Conservation (phyloP, 2,797 vertebrate species). For the Spheniscus humboldti region DNA sequence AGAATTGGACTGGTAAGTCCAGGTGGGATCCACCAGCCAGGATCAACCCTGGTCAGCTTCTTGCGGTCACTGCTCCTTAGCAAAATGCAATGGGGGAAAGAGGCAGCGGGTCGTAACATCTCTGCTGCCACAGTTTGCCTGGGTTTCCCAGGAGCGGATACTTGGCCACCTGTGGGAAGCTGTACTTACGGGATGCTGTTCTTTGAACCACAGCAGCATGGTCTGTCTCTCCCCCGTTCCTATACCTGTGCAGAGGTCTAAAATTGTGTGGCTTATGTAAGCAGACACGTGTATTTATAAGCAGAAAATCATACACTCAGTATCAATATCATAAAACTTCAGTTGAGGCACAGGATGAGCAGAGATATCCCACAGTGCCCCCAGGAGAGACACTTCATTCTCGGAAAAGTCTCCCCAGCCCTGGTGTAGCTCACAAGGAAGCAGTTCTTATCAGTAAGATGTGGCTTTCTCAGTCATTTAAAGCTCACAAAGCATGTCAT, state of each 20-base stretch:
- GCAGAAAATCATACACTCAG: background rate
- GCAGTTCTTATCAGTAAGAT: background rate
- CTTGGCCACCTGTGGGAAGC: background rate
- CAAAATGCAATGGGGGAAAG: background rate
- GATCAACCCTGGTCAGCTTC: background rate
- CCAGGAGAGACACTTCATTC: background rate
- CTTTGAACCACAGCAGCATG: background rate
- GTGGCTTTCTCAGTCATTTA: background rate
- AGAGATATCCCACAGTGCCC: background rate
- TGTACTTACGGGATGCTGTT: background rate
- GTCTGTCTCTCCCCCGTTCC: background rate
- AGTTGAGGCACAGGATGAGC: background rate
- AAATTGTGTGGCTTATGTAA: background rate
- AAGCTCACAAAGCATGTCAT: background rate
- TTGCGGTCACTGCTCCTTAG: background rate
- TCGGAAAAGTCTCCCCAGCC: background rate
- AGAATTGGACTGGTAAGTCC: background rate
- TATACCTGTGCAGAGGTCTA: background rate
- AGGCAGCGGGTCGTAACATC: accelerated
- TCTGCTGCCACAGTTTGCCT: background rate
- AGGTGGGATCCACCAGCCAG: background rate
- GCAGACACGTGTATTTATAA: background rate
- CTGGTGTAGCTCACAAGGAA: background rate
- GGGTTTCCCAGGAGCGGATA: background rate
- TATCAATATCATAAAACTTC: background rate